Evolutionary conservation across 2,113 vertebrate species (phyloP).

Genomic region (Entosphenus tridentatus): DNA sequence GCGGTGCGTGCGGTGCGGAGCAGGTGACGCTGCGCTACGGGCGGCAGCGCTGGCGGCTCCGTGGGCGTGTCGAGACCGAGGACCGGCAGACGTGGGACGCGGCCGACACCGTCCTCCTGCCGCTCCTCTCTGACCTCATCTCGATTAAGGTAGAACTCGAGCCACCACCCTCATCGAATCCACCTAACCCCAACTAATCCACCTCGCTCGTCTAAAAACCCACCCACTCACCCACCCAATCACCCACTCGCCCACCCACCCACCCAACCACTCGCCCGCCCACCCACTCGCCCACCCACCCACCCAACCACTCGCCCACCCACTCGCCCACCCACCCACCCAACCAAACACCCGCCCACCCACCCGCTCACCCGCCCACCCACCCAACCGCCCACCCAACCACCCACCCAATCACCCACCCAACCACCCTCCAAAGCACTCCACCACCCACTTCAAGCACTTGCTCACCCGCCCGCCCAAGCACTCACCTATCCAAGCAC

Average conservation of each 20-base stretch:
- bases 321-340: background rate
- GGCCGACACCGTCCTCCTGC: conserved; percentile 73
- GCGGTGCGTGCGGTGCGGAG: too few species aligned
- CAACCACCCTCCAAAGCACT: background rate
- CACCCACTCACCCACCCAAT: too few species aligned
- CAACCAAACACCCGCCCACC: background rate
- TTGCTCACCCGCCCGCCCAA: background rate
- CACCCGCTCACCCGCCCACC: too few species aligned
- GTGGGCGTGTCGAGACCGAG: conserved; percentile 81
- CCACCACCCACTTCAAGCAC: background rate
- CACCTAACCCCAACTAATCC: too few species aligned
- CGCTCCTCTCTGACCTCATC: conserved; percentile 63
- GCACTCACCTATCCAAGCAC: background rate
- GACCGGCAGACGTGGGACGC: conserved; percentile 91
- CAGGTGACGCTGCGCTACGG: conserved; percentile 95
- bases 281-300: background rate
- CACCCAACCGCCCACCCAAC: too few species aligned
- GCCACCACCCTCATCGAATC: too few species aligned
- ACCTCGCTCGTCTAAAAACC: too few species aligned
- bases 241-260: too few species aligned
- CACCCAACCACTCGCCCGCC: too few species aligned
- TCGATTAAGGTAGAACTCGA: conserved; percentile 58
- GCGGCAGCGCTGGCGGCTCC: conserved; percentile 84
- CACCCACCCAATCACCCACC: too few species aligned
- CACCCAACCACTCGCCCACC: background rate